Conservation (phyloP, 1,140 invertebrate species). For the Theocolax elegans region DNA sequence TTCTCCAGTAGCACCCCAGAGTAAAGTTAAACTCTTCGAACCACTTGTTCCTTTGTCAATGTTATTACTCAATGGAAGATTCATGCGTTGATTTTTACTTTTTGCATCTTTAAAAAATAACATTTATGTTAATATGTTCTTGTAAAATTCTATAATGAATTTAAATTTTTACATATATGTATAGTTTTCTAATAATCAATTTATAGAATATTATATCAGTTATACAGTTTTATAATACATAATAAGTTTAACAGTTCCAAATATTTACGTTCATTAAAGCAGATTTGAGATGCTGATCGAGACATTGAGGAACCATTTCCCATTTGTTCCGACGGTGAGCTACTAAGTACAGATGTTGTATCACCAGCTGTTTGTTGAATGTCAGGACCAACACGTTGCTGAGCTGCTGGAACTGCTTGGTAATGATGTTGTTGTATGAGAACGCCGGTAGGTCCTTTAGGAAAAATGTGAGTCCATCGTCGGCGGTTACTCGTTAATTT, state of each 20-base stretch:
- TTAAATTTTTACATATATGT: not conserved
- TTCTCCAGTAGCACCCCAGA: conserved; percentile 92
- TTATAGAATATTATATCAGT: not conserved
- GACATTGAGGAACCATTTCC: conserved; percentile 49
- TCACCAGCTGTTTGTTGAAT: conserved; percentile 40
- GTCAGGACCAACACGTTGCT: conserved; percentile 48
- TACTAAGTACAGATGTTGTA: conserved; percentile 46
- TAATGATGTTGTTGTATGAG: conserved; percentile 94
- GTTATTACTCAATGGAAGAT: conserved; percentile 44
- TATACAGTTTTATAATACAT: too few relatives aligned
- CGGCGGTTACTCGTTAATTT: conserved; percentile 96
- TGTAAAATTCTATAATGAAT: not conserved
- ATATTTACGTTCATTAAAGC: conserved; percentile 66
- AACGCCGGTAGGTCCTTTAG: conserved; percentile 90
- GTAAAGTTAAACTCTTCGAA: conserved; percentile 75
- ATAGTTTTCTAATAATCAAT: not conserved
- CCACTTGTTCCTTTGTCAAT: conserved; percentile 56
- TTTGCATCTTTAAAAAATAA: conserved; percentile 52
- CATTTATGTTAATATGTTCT: not conserved
- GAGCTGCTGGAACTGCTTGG: conserved; percentile 79
- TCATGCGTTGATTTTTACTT: conserved; percentile 51
- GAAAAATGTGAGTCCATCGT: conserved; percentile 98
- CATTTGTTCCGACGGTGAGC: conserved; percentile 52
- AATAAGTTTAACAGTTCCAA: too few relatives aligned
- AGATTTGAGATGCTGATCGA: conserved; percentile 61